Base-by-base conservation (phyloP, 2,888 invertebrate genomes). In the Volucella inflata region DNA sequence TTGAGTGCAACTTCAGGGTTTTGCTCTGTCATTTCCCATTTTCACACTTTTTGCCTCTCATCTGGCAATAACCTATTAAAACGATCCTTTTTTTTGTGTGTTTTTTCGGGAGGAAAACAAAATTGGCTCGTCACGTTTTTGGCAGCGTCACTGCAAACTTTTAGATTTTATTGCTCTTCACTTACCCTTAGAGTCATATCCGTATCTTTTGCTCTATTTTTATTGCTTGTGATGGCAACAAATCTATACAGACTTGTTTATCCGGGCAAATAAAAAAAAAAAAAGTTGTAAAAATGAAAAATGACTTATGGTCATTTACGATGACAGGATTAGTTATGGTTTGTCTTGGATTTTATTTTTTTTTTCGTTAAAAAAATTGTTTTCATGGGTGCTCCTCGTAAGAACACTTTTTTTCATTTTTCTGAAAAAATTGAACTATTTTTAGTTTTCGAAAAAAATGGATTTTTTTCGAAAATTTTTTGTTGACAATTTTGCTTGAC, bases 1-100 rank as follows among this genome's bases (percentile, higher is more conserved):
- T 78, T 71, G 65, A 71, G 62, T 65, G 72, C 50, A 65, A 59
- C 44, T 42, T 44, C 65, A 50, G 42, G 42, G 48, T 64, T 48
- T 71, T 12, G 17, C 42, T 36, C 51, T 44, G 53, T 60, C 44
- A 59, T 42, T 67, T 46, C 17, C 64, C 60, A 53, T 72, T 72
- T 79, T 72, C 72, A 80, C 79, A 79, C 48, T n/a, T 65, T 55
- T 50, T 59, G 44, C 65, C 71, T 79, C 72, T 65, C 65, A 67
- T 65, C 60, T 38, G 30, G 46, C 46, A 36, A 42, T n/a, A 62
- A 77, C 17, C 36, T 44, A 70, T 70, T 70, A 60, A 30, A 44
- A 30, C 14, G 48, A 62, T 21, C 46, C 30, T 17, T 55, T 51
- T 67, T 40, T 21, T 30, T 55, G 2, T 55, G 9, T 55, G 30